Base-by-base conservation (phyloP, 2,113 vertebrate genomes). In the Triplophysa tibetana region DNA sequence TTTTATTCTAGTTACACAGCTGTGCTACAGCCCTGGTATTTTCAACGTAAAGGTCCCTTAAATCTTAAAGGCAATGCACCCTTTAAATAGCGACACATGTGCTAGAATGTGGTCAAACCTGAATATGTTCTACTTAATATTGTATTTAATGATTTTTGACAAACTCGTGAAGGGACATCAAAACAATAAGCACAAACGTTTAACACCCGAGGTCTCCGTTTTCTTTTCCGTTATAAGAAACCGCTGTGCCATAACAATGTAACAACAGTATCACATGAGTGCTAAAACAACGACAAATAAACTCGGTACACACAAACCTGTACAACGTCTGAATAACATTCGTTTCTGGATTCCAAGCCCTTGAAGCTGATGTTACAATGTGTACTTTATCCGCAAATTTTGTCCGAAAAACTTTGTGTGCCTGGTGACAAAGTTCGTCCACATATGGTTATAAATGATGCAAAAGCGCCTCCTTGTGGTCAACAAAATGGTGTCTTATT, bases 341-440 rank as follows among this genome's bases (percentile, higher is more conserved):
- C 78, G 66, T 29, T 23, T 60, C 58, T 60, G 65, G 33, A 21
- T 67, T 11, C 43, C 70, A 60, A 48, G 24, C 60, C 17, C 29
- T 33, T 58, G 62, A 38, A 60, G n/a, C n/a, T 58, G 29, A 58
- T 73, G 43, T 48, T 60, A 13, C 6, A 21, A 60, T 4, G 23
- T 38, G 21, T 60, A 43, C 23, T n/a, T 33, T 50, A n/a, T 61
- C 38, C 13, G 1, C 43, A 26, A 63, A 21, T 70, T 2, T 41
- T 41, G 19, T 77, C 45, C 14, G 16, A 41, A 43, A 23, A 38
- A 65, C 16, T 56, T 75, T 38, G 38, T 45, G 23, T 24, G 26
- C 33, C 61, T 24, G 9, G 64, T 72, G n/a, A 74, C 75, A 85
- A 80, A 82, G 80, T 85, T 80, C 61, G 69, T 13, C 11, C 12